Evolutionary conservation across 2,888 invertebrate genomes (phyloP).

Genomic region (Altica lythri): DNA sequence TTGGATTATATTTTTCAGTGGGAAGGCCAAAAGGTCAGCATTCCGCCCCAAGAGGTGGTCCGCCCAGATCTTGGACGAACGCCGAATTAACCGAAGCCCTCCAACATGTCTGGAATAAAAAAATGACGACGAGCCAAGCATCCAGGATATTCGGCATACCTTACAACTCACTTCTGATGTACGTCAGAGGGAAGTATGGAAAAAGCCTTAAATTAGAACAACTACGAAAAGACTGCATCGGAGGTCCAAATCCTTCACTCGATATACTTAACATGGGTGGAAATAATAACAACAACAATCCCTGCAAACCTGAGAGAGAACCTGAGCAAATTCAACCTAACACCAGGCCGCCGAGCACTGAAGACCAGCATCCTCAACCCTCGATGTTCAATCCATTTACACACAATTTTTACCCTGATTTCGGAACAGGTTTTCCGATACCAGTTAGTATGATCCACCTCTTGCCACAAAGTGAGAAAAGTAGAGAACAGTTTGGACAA

Average conservation of each 20-base stretch:
- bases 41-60: conserved; percentile 87
- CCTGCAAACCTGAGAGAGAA: conserved; percentile 59
- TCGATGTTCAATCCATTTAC: conserved; percentile 78
- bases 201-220: conserved; percentile 88
- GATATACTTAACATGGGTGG: conserved; percentile 59
- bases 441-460: conserved; percentile 85
- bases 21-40: conserved; percentile 89
- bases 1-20: conserved; percentile 59
- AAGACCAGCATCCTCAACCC: conserved; percentile 59
- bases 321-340: conserved; percentile 51
- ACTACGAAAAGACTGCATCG: conserved; percentile 85
- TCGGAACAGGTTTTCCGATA: conserved; percentile 77
- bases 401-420: conserved; percentile 84
- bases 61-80: conserved; percentile 91
- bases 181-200: conserved; percentile 89
- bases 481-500: conserved; percentile 65
- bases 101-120: conserved; percentile 94
- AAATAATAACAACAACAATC: conserved; percentile 57
- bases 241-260: conserved; percentile 64
- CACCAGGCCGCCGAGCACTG: conserved; percentile 68
- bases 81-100: conserved; percentile 88
- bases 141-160: conserved; percentile 90
- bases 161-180: conserved; percentile 91
- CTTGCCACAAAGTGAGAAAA: conserved; percentile 78
- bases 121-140: conserved; percentile 92